Evolutionary conservation across 2,888 invertebrate genomes (phyloP).

Genomic region (Emmelina monodactyla): DNA sequence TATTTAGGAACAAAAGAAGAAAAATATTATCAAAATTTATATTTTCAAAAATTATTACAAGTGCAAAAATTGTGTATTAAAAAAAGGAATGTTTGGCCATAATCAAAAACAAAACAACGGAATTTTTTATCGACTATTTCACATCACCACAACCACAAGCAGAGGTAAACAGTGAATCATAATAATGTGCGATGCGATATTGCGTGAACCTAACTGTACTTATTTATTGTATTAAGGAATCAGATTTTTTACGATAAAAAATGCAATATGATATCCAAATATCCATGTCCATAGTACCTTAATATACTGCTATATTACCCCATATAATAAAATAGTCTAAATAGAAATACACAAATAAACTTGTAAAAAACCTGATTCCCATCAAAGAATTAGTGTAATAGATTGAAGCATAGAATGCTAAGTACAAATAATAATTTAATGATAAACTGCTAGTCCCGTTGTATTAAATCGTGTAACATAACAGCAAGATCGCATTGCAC

Average conservation of each 20-base stretch:
- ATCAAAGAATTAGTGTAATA: slow-evolving; percentile 59
- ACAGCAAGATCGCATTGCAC: slow-evolving; percentile 54
- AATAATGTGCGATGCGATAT: slow-evolving; percentile 54
- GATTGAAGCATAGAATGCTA: slow-evolving; percentile 54
- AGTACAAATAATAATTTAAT: slow-evolving; percentile 62
- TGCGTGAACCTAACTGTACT: slow-evolving; percentile 37
- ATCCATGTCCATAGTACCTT: not conserved
- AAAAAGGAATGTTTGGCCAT: slow-evolving; percentile 60
- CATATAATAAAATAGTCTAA: not conserved
- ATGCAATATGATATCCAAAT: slow-evolving; percentile 1
- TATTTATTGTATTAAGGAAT: slow-evolving; percentile 28
- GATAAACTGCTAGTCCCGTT: slow-evolving; percentile 59
- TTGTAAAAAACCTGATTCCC: slow-evolving; percentile 45
- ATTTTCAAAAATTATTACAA: slow-evolving; percentile 68
- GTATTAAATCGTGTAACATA: slow-evolving; percentile 27
- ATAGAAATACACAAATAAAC: not conserved
- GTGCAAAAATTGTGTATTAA: slow-evolving; percentile 58
- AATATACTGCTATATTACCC: not conserved
- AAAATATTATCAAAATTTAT: slow-evolving; percentile 68
- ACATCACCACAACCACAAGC: slow-evolving; percentile 49
- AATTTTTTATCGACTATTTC: slow-evolving; percentile 60
- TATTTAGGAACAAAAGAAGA: slow-evolving; percentile 63
- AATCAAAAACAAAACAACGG: slow-evolving; percentile 47
- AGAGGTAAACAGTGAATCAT: slow-evolving; percentile 55
- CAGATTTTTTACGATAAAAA: slow-evolving; percentile 32